Base-by-base conservation (phyloP, 2,113 vertebrate genomes). In the Globicephala melas region DNA sequence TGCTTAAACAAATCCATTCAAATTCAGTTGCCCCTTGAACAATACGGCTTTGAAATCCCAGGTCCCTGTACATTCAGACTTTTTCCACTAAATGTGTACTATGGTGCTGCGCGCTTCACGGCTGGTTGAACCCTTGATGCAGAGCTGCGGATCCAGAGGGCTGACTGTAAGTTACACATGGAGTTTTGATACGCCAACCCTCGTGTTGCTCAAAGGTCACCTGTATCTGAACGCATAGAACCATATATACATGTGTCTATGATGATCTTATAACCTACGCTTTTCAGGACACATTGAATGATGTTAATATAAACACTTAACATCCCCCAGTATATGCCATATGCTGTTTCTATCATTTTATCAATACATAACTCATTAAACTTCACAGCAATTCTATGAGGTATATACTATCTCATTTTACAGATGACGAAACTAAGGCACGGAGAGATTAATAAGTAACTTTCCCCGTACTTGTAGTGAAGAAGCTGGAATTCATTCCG, bases 361-460 rank as follows among this genome's bases (percentile, higher is more conserved):
- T 53, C 6, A 0, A 0, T 44, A 8, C 6, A 10, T 81, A 50
- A 6, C 4, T 91, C 9, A 8, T 47, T 83, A 25, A 4, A 7
- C 36, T 26, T 79, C 23, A 11, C 17, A 70, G 79, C 53, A 62
- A 25, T 62, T 91, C 44, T 53, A 0, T 73, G 92, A 67, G 38
- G 5, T 38, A 13, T 79, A 10, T 31, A 7, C 21, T 70, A 5
- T 28, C 28, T 58, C 12, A 12, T 44, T 44, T 65, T 21, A 53
- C 5, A 38, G 53, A 21, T 36, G 71, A 62, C 10, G 10, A 58
- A 79, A 41, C 21, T 12, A 36, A 84, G 36, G 44, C 80, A 18
- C 8, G 17, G 60, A 15, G 68, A 63, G 63, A 41, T 17, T 13
- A 47, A 67, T 15, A 26, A 71, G 31, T 15, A 26, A 23, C 11